Conservation (phyloP, 2,888 invertebrate species). For the Synanthedon formicaeformis region DNA sequence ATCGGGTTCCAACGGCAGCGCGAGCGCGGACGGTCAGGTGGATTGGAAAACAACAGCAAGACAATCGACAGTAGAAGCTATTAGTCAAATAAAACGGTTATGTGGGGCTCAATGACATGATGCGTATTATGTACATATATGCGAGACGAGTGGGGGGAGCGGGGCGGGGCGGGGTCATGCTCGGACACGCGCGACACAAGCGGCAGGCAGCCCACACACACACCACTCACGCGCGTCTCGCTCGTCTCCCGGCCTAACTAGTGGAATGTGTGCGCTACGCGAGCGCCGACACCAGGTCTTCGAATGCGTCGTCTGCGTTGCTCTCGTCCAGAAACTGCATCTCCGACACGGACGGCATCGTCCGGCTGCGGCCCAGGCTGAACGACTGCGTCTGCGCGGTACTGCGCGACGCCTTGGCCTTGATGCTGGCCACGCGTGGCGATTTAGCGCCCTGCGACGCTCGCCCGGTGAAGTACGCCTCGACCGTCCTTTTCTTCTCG, state of each 20-base stretch:
- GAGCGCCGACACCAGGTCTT: conserved; percentile 80
- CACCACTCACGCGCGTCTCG: conserved; percentile 68
- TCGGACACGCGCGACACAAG: conserved; percentile 45
- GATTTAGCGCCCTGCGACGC: conserved; percentile 13
- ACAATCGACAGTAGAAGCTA: conserved; percentile 55
- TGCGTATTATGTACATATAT: conserved; percentile 50
- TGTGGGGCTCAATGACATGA: conserved; percentile 44
- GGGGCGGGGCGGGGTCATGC: conserved; percentile 15
- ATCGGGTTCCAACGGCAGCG: neutral
- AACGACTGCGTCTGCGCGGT: conserved; percentile 39
- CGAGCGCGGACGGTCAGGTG: neutral
- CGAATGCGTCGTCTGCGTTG: conserved; percentile 90
- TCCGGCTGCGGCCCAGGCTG: conserved; percentile 78
- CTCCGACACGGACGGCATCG: conserved; percentile 79
- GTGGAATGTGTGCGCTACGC: conserved; percentile 60
- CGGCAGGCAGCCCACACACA: conserved; percentile 60
- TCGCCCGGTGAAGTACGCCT: conserved; percentile 74
- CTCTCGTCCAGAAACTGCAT: conserved; percentile 77
- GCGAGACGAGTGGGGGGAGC: conserved; percentile 19
- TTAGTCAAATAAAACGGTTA: conserved; percentile 66
- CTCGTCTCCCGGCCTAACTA: conserved; percentile 55
- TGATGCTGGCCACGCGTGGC: conserved; percentile 24
- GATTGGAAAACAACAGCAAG: conserved; percentile 50
- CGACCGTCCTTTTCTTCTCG: conserved; percentile 79
- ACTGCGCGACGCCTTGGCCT: conserved; percentile 15